Percentiles rank a stretch among this genome's conserved stretches.
These are phyloP conservation scores for Malurus melanocephalus DNA, from an alignment of 2,113 vertebrate species.

Conservation along the genomic window DNA sequence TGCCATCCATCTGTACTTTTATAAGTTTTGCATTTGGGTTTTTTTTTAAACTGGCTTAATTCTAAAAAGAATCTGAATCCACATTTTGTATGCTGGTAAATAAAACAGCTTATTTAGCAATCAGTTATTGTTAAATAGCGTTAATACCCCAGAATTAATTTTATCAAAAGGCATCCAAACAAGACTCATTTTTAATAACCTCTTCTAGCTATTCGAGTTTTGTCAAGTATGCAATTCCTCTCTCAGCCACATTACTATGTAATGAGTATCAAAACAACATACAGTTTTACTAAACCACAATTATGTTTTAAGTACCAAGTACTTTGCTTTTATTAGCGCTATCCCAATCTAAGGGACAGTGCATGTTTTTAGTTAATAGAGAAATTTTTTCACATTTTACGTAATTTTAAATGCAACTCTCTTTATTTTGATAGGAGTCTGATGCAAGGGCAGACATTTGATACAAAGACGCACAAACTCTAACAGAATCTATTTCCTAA, in stretches of 20 bases:
- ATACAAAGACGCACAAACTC: not conserved
- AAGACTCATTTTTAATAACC: not conserved
- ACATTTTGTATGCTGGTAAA: not conserved
- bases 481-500: not conserved
- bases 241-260: not conserved
- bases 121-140: not conserved
- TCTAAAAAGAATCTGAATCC: not conserved
- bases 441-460: not conserved
- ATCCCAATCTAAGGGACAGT: not conserved
- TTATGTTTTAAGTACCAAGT: not conserved
- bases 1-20: not conserved
- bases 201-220: not conserved
- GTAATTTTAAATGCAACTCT: not conserved
- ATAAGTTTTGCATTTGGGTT: fast-evolving
- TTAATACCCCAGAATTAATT: not conserved
- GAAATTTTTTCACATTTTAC: fast-evolving
- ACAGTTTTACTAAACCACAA: not conserved
- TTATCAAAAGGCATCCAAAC: not conserved
- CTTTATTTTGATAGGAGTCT: not conserved
- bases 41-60: not conserved
- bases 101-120: not conserved
- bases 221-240: not conserved
- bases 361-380: not conserved
- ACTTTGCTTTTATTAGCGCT: not conserved
- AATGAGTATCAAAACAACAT: not conserved